Base-by-base conservation (phyloP, 2,888 invertebrate species). In the Hypomecis atomaria region DNA sequence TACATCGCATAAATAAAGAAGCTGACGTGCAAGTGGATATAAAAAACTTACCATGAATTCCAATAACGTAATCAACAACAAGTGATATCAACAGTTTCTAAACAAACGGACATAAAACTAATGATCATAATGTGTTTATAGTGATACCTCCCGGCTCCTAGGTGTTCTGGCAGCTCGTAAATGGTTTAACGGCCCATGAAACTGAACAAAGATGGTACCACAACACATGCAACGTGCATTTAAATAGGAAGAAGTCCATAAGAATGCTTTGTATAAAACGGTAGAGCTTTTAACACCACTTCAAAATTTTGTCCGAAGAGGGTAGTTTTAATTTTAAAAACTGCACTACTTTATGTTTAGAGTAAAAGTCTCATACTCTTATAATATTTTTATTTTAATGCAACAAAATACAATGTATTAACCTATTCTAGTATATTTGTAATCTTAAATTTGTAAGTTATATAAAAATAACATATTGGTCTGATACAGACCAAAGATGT, bases 401-500 rank as follows among this genome's bases (percentile, higher is more conserved):
- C 74, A 75, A 75, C 68, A 72, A 71, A 69, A 72, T 76, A 78
- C 73, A 78, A 66, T 75, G 69, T 62, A 56, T 53, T 59, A 1
- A 62, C 43, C 56, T 63, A 65, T 49, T 57, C 45, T 60, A 65
- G 23, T 23, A 65, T 56, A 62, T 59, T 61, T 67, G 57, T 53
- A 62, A 65, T 54, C 54, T 50, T 53, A 48, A 42, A 57, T 65
- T 63, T 68, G 62, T 65, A 67, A 69, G 40, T 59, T 67, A 66
- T 67, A 65, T 65, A 63, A 65, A 66, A 70, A 60, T 63, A 69
- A 64, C 65, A 68, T 78, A 72, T 79, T 84, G 86, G 84, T 91
- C 91, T 91, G 91, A 91, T 91, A 88, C 91, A 92, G 91, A 91
- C 85, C 89, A 88, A 81, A 77, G 11, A 69, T 70, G 58, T 40